phyloP scores from a whole-genome alignment of 2,888 invertebrate species.

The Hyppa rectilinea region DNA sequence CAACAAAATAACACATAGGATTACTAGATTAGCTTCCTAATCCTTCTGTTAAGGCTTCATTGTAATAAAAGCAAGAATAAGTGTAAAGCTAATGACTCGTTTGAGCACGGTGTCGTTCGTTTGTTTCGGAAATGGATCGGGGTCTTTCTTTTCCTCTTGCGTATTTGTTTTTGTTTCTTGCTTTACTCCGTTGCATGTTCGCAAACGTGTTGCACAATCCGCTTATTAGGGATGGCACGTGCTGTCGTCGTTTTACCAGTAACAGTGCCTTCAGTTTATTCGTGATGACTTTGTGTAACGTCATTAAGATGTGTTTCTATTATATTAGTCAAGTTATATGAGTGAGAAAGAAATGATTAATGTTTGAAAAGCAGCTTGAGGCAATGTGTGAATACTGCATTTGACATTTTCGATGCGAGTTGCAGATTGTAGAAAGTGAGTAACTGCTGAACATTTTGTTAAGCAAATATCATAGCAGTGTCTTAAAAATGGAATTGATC shows the following conservation, averaged over 20 bases:
- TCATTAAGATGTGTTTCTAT: neutral
- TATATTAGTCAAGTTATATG: neutral
- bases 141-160: conserved; percentile 55
- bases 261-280: conserved; percentile 4
- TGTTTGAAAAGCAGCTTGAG: neutral
- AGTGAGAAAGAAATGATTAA: too few species aligned
- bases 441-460: neutral
- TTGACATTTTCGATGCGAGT: neutral
- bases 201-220: conserved; percentile 39
- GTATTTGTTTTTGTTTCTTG: conserved; percentile 56
- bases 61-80: conserved; percentile 58
- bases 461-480: neutral
- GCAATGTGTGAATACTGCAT: neutral
- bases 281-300: neutral
- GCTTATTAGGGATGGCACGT: conserved; percentile 36
- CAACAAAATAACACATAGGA: neutral
- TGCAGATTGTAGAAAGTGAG: neutral
- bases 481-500: neutral
- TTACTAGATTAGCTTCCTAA: neutral
- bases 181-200: conserved; percentile 32
- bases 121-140: conserved; percentile 78
- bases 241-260: conserved; percentile 11
- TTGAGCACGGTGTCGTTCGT: conserved; percentile 73
- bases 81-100: conserved; percentile 75
- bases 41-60: conserved; percentile 37